Base-by-base conservation (phyloP, 2,797 vertebrate genomes). In the Sebastes cheni region DNA sequence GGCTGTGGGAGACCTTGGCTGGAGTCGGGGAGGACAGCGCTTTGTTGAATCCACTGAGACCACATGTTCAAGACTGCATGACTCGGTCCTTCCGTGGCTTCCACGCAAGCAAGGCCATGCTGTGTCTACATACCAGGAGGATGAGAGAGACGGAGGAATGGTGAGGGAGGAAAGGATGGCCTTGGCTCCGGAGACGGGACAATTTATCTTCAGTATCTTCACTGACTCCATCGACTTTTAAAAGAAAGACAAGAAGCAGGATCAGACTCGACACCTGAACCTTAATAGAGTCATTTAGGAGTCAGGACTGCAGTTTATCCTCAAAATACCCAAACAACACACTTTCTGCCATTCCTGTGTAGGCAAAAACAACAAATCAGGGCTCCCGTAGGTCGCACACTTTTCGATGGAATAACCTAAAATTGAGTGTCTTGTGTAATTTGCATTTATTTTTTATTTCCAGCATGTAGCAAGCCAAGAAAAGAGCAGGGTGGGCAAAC, bases 401-500 rank as follows among this genome's bases (percentile, higher is more conserved):
- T 86, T 77, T 81, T 52, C n/a, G 3, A 74, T 46, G 34, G 59
- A 79, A 71, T 69, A 80, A 86, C 72, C 85, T 79, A 10, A 67
- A 83, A 70, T 72, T 74, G 42, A 82, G 75, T 81, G 83, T 85
- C 22, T 72, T 34, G 52, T 66, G 32, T 59, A 64, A 82, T 86
- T 81, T 74, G 55, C 73, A 62, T 88, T 79, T 39, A 42, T 16
- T 42, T 81, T 72, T 81, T 30, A 62, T 82, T 32, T 69, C 32
- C 16, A 82, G 65, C 56, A 67, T 72, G 59, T 62, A 82, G 59
- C 18, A 50, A 89, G 91, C 89, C 89, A 91, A 86, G 91, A 85
- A 81, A 80, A 81, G 89, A 88, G 86, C 89, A 89, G 90, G 86
- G 79, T 80, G 84, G 81, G 85, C 85, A 91, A 85, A 90, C 89